Conservation (phyloP, 2,888 invertebrate species). For the Elegia similella region DNA sequence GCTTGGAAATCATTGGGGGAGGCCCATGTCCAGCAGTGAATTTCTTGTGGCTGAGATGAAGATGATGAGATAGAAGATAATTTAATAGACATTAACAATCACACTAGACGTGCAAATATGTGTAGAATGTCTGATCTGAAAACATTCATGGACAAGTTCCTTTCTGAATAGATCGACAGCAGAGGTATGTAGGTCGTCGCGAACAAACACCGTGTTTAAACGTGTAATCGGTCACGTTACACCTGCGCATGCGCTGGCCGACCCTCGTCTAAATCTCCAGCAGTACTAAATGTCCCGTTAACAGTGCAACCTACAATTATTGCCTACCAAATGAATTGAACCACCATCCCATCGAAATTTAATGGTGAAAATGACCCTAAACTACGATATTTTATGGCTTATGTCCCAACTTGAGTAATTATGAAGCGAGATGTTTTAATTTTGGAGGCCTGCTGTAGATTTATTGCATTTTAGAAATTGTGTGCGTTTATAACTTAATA, state of each 20-base stretch:
- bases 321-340: slow-evolving; percentile 43
- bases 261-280: slow-evolving; percentile 23
- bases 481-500: slow-evolving; percentile 31
- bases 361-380: slow-evolving; percentile 61
- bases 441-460: slow-evolving; percentile 49
- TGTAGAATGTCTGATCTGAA: background rate
- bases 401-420: slow-evolving; percentile 52
- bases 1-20: no score
- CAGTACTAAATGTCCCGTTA: slow-evolving; percentile 56
- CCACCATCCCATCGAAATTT: slow-evolving; percentile 51
- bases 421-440: slow-evolving; percentile 49
- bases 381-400: slow-evolving; percentile 50
- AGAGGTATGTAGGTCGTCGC: slow-evolving; percentile 6
- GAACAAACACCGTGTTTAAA: slow-evolving; percentile 8
- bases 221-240: slow-evolving; percentile 10
- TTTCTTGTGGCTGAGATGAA: no score
- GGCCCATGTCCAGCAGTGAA: no score
- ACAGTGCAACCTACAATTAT: slow-evolving; percentile 55
- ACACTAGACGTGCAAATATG: background rate
- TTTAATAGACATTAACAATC: no score
- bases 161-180: slow-evolving; percentile 2
- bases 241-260: slow-evolving; percentile 13
- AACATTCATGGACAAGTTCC: background rate
- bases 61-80: no score
- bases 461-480: slow-evolving; percentile 49